phyloP scores from a whole-genome alignment of 2,797 vertebrate species.

The Sebastolobus alascanus region DNA sequence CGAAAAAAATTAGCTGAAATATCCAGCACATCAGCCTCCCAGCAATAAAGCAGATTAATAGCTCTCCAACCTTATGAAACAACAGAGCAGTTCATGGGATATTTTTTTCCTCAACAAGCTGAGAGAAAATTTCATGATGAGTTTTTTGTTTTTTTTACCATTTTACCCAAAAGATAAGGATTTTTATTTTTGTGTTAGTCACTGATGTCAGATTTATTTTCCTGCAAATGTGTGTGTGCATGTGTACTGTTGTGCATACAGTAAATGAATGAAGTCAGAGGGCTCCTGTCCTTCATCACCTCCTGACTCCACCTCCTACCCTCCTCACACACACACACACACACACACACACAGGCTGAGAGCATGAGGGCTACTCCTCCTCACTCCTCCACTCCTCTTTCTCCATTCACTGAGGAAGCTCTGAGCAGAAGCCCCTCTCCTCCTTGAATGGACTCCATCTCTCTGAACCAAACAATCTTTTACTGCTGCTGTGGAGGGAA shows the following conservation, averaged over 20 bases:
- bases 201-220: not conserved
- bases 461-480: not conserved
- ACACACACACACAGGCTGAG: conserved; percentile 80
- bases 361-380: conserved; percentile 83
- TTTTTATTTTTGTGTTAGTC: not conserved
- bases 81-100: not conserved
- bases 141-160: not conserved
- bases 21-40: not conserved
- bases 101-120: not conserved
- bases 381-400: conserved; percentile 73
- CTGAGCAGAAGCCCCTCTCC: conserved; percentile 57
- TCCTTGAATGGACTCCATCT: conserved; percentile 67
- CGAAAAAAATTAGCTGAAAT: not conserved
- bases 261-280: conserved; percentile 87
- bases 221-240: not conserved
- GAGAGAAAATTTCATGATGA: not conserved
- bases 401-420: conserved; percentile 78
- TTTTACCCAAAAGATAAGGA: not conserved
- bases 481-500: not conserved
- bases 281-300: conserved; percentile 78
- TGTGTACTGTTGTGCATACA: conserved; percentile 45
- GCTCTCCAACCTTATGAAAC: not conserved
- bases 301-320: conserved; percentile 88
- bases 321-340: conserved; percentile 73
- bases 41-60: not conserved